These are phyloP conservation scores for Rhagophthalmus giganteus DNA, from an alignment of 2,888 invertebrate species.

Conservation along the genomic window DNA sequence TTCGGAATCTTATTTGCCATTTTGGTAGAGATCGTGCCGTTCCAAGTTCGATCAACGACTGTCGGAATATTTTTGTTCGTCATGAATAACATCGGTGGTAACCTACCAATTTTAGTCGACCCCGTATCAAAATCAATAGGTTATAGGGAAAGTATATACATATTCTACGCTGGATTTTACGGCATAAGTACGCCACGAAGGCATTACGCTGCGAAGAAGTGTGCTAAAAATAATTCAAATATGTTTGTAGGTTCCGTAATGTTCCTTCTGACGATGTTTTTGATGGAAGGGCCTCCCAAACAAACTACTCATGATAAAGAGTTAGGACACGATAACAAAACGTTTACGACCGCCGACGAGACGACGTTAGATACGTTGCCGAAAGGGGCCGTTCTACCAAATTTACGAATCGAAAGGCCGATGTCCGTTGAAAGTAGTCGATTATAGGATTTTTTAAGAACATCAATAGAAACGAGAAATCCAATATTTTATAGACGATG, in stretches of 20 bases:
- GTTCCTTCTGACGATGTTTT: constrained; percentile 78
- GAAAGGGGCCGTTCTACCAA: constrained; percentile 26
- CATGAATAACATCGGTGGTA: constrained; percentile 91
- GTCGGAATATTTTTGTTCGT: constrained; percentile 87
- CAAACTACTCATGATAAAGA: constrained; percentile 36
- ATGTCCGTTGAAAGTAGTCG: constrained; percentile 32
- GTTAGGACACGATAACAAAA: constrained; percentile 50
- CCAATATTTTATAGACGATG: no score
- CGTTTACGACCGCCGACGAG: constrained; percentile 50
- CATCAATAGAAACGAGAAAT: no score
- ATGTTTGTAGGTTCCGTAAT: constrained; percentile 80
- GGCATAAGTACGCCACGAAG: constrained; percentile 84
- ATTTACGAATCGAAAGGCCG: constrained; percentile 18
- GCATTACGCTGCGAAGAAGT: no score
- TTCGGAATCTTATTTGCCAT: constrained; percentile 91
- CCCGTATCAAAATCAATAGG: constrained; percentile 81
- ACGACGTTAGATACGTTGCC: constrained; percentile 43
- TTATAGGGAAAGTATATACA: constrained; percentile 81
- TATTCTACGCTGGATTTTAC: constrained; percentile 87
- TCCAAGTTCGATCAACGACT: constrained; percentile 79
- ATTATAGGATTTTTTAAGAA: constrained; percentile 23
- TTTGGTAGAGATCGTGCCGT: constrained; percentile 84
- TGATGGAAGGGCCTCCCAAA: constrained; percentile 69
- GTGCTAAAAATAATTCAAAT: no score
- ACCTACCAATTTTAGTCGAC: constrained; percentile 84